A percentile compares a stretch with the other conserved stretches of the same genome.
Evolutionary conservation across 2,113 vertebrate species (phyloP).

Genomic region (Eulacestoma nigropectus): DNA sequence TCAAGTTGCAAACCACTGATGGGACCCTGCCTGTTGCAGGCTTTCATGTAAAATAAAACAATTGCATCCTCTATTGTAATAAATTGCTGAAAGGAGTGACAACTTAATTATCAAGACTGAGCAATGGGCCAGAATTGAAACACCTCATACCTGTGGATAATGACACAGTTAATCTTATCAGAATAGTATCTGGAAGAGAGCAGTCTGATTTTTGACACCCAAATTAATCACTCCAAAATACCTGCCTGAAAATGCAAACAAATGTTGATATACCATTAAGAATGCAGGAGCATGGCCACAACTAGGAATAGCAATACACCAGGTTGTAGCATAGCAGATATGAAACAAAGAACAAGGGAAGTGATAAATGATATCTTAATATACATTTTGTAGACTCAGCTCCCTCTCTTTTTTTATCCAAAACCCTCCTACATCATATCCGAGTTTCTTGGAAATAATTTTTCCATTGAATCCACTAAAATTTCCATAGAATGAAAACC

Average conservation of each 20-base stretch:
- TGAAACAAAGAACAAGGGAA: not conserved
- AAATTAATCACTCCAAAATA: constrained; percentile 31
- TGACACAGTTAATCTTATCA: constrained; percentile 16
- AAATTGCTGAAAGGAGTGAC: constrained; percentile 21
- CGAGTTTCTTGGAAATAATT: not conserved
- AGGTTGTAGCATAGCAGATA: not conserved
- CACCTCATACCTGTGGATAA: constrained; percentile 12
- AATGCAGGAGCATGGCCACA: not conserved
- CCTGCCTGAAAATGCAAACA: not conserved
- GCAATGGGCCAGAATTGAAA: not conserved
- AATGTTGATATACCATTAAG: not conserved
- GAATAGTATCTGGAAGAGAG: not conserved
- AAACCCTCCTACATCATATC: not conserved
- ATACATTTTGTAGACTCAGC: not conserved
- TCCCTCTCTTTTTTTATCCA: not conserved
- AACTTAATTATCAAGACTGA: constrained; percentile 25
- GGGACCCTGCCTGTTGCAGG: not conserved
- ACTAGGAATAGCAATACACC: not conserved
- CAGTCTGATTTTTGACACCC: not conserved
- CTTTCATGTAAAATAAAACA: constrained; percentile 23
- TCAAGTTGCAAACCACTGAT: not conserved
- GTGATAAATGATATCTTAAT: not conserved
- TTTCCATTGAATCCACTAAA: not conserved
- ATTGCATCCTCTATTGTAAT: not conserved
- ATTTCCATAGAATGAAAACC: not conserved